Evolutionary conservation across 2,888 invertebrate species (phyloP), one percentile per base, ranked within the genome.

Genomic region (Petrolisthes manimaculis): DNA sequence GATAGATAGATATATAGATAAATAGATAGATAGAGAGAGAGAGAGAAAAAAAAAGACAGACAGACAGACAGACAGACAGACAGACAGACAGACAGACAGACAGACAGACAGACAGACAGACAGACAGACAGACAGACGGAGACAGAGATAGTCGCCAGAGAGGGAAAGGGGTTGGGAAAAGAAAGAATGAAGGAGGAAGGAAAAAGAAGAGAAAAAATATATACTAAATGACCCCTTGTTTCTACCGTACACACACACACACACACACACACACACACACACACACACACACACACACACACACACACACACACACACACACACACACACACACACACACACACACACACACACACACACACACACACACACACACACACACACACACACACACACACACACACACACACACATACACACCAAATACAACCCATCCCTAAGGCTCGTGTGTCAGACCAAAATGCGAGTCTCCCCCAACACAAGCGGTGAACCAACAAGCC

Each of bases 71-170:
- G 61, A 61, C 61, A 61, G 61, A 14, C 61, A 61, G 61, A 9
- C 61, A 61, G 61, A 14, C 61, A 61, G 61, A 61, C 61, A 61
- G 61, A 14, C 61, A 61, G 61, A 61, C 61, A 61, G 61, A 61
- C 61, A 61, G 61, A 61, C 61, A 9, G 61, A 61, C 61, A 61
- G 61, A 61, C 61, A 61, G 61, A 61, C 61, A 61, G 61, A 61
- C 61, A 61, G 61, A 61, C 61, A 61, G 61, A 61, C 61, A 61
- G 61, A 61, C 61, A 61, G 61, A 61, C n/a, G n/a, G n/a, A n/a
- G n/a, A n/a, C n/a, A n/a, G n/a, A n/a, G n/a, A n/a, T n/a, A n/a
- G n/a, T n/a, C 37, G 37, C 37, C 37, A 37, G 37, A 37, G 2
- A 37, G 37, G 37, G 37, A 37, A 37, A 37, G 37, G 37, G 37